Evolutionary conservation across 1,140 invertebrate genomes (phyloP), one percentile per base, ranked within the genome.

Genomic region (Drosophila bifasciata): DNA sequence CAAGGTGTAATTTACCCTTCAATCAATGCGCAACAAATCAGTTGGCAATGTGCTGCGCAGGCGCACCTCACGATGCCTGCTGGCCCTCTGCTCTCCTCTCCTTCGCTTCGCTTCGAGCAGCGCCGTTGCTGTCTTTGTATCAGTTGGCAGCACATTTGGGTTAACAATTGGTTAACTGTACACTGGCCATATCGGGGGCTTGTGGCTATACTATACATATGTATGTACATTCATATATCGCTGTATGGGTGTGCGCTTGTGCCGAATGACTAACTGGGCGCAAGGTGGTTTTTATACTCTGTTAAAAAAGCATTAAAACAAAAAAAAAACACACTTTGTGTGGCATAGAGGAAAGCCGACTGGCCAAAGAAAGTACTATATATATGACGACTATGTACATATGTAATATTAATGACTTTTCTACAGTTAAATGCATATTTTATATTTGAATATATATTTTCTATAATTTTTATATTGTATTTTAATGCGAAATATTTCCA

Each of bases 1-100:
- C 83, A 86, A 86, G 78, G 67, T 78, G 81, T 86, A 86, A 86
- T 86, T 86, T 86, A 86, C 81, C 81, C 81, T 86, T 86, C 81
- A 86, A 88, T 88, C 81, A 86, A 78, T 86, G 81, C 81, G 66
- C 81, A 88, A 76, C 81, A 81, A 86, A 86, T 86, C 81, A 81
- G 81, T 86, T 81, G 81, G 81, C 77, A 86, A 86, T 85, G 81
- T 76, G 72, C 72, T 59, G 81, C 68, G 72, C 80, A 84, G 76
- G 71, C 80, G 83, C 69, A 76, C 83, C 81, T 40, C 28, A n/a
- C n/a, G 21, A n/a, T 6, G 25, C 46, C 17, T 44, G 4, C 21
- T 19, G 1, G 8, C 45, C 15, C 28, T 13, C 36, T 32, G 41
- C n/a, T 36, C 23, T 41, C 15, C 28, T 13, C 36, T 32, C 45